These are phyloP conservation scores for Eristalis pertinax DNA, from an alignment of 2,888 invertebrate genomes.

Conservation along the genomic window DNA sequence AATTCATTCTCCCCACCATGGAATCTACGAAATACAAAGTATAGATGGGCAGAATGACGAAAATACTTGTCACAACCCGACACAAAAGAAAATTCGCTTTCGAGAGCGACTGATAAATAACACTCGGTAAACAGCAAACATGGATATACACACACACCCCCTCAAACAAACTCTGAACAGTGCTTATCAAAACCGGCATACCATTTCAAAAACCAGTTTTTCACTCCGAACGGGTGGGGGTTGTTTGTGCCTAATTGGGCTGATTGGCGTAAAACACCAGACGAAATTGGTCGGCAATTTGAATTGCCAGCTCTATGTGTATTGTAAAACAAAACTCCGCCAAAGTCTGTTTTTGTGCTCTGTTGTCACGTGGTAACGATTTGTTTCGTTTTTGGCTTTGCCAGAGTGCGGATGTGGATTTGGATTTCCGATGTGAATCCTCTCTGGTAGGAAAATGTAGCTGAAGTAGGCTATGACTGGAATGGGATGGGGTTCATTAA, in stretches of 20 bases:
- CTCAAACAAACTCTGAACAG: slow-evolving; percentile 15
- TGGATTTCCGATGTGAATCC: slow-evolving; percentile 48
- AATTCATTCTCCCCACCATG: slow-evolving; percentile 50
- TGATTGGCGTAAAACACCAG: slow-evolving; percentile 72
- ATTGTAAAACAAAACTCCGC: slow-evolving; percentile 61
- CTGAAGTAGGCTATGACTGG: slow-evolving; percentile 10
- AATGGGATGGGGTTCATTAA: slow-evolving; percentile 59
- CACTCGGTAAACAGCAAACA: slow-evolving; percentile 32
- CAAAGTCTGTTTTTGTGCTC: slow-evolving; percentile 52
- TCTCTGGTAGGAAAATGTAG: slow-evolving; percentile 34
- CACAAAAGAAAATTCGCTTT: slow-evolving; percentile 37
- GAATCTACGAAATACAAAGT: background rate
- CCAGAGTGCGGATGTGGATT: slow-evolving; percentile 33
- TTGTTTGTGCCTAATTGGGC: slow-evolving; percentile 68
- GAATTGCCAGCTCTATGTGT: slow-evolving; percentile 52
- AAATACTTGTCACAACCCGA: slow-evolving; percentile 65
- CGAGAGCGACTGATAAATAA: slow-evolving; percentile 53
- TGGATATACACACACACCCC: slow-evolving; percentile 15
- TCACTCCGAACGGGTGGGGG: slow-evolving; percentile 8
- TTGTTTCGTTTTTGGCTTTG: slow-evolving; percentile 67
- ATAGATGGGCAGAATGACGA: slow-evolving; percentile 31
- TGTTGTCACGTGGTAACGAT: slow-evolving; percentile 60
- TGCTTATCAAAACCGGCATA: slow-evolving; percentile 66
- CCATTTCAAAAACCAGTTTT: slow-evolving; percentile 54
- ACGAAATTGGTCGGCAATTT: slow-evolving; percentile 70